Conservation (phyloP, 1,140 invertebrate genomes). For the Drosophila sproati region DNA sequence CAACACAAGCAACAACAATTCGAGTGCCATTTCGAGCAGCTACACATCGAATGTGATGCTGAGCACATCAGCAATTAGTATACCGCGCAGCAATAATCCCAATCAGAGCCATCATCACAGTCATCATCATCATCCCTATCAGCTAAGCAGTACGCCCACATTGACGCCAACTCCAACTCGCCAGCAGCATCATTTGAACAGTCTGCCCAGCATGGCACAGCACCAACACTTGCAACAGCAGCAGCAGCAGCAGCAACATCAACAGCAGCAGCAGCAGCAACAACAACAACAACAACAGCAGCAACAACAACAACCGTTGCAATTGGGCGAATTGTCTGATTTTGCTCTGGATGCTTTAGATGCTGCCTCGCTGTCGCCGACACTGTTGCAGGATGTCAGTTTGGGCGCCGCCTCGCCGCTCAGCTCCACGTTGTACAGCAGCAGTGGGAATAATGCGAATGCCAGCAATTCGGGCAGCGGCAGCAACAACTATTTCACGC, state of each 20-base stretch:
- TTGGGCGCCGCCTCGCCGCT: slow-evolving; percentile 68
- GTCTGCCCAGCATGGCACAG: slow-evolving; percentile 66
- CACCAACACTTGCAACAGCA: slow-evolving; percentile 56
- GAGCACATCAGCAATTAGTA: slow-evolving; percentile 79
- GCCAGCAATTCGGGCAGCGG: slow-evolving; percentile 3
- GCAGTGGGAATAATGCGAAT: slow-evolving; percentile 42
- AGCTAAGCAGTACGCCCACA: slow-evolving; percentile 46
- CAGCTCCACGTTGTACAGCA: slow-evolving; percentile 56
- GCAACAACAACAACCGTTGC: slow-evolving; percentile 44
- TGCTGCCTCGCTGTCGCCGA: slow-evolving; percentile 76
- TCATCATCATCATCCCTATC: slow-evolving; percentile 66
- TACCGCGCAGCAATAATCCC: slow-evolving; percentile 81
- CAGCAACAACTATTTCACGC: slow-evolving; percentile 44
- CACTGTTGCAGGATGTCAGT: slow-evolving; percentile 78
- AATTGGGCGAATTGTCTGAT: slow-evolving; percentile 72
- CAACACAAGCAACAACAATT: neutral
- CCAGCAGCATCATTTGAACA: slow-evolving; percentile 67
- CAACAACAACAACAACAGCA: slow-evolving; percentile 50
- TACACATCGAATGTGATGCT: slow-evolving; percentile 80
- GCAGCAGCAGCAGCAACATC: slow-evolving; percentile 52
- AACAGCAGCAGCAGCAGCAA: slow-evolving; percentile 55
- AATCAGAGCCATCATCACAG: slow-evolving; percentile 72
- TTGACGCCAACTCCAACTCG: slow-evolving; percentile 48
- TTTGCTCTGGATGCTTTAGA: slow-evolving; percentile 78
- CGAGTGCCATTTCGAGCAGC: slow-evolving; percentile 24